Base-by-base conservation (phyloP, 2,888 invertebrate species). In the Sisyra terminalis region DNA sequence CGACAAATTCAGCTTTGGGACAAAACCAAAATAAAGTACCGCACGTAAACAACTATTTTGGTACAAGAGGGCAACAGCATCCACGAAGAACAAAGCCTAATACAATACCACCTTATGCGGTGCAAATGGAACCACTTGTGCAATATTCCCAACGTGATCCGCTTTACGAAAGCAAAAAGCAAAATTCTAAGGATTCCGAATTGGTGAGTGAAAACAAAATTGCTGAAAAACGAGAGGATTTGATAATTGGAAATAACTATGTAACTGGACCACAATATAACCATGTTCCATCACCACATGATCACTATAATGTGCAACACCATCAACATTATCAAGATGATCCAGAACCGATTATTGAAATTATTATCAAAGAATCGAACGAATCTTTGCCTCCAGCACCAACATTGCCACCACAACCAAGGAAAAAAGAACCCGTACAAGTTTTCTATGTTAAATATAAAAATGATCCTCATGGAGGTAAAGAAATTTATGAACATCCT, bases 371-470 rank as follows among this genome's bases (percentile, higher is more conserved):
- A 55, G 88, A 89, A 59, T 86, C 87, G 0, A 89, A 89, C 55
- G 83, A 86, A 53, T 72, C 82, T 0, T 57, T 86, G 2, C 70
- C 72, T 3, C 71, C 73, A 2, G 64, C 63, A 1, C 63, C 66
- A 1, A 59, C 63, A 4, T 65, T 70, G 7, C 69, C 68, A 2
- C 66, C 68, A 11, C 65, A 64, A 13, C 70, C 69, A 48, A 70
- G 72, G 48, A 73, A 73, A 50, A 86, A 85, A 55, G 87, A 88
- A 56, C 85, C 87, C 18, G 85, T 88, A 31, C 88, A 89, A 53
- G 89, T 89, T 1, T 89, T 86, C 57, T 89, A 88, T 55, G 88
- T 89, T 0, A 88, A 88, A 60, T 89, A 89, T 56, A 85, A 86
- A 56, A 87, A 88, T 58, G 85, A 87, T 53, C 81, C 74, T 2